Conservation (phyloP, 2,113 vertebrate species). For the Mungos mungo region DNA sequence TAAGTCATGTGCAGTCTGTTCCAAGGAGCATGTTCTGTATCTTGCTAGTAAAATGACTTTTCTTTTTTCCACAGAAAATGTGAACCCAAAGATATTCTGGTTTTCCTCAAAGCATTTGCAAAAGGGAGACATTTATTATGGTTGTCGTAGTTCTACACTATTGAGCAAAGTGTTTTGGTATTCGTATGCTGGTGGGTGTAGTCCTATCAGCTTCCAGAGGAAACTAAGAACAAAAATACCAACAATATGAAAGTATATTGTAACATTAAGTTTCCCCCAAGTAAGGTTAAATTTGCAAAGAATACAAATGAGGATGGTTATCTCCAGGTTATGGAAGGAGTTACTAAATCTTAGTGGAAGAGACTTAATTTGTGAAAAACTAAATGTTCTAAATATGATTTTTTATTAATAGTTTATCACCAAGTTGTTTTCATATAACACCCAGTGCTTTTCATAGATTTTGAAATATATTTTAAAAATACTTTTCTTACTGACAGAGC, state of each 20-base stretch:
- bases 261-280: not conserved
- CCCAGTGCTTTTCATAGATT: too few relatives aligned
- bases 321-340: not conserved
- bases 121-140: conserved; percentile 31
- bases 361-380: not conserved
- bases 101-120: conserved; percentile 9
- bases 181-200: not conserved
- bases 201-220: not conserved
- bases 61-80: conserved; percentile 28
- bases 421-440: too few relatives aligned
- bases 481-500: not conserved
- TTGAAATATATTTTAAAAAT: not conserved
- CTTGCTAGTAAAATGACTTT: not conserved
- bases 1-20: not conserved
- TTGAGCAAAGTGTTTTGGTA: not conserved
- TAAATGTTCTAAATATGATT: not conserved
- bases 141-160: not conserved
- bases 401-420: too few relatives aligned
- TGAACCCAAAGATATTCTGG: conserved; percentile 7
- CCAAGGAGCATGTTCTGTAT: not conserved
- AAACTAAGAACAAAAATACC: not conserved
- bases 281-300: not conserved
- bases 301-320: not conserved
- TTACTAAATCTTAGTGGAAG: not conserved
- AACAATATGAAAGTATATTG: not conserved